A percentile compares a stretch with the other conserved stretches of the same genome.
Conservation (phyloP, 2,797 vertebrate species). For the Mormyrus hasselquistii region DNA sequence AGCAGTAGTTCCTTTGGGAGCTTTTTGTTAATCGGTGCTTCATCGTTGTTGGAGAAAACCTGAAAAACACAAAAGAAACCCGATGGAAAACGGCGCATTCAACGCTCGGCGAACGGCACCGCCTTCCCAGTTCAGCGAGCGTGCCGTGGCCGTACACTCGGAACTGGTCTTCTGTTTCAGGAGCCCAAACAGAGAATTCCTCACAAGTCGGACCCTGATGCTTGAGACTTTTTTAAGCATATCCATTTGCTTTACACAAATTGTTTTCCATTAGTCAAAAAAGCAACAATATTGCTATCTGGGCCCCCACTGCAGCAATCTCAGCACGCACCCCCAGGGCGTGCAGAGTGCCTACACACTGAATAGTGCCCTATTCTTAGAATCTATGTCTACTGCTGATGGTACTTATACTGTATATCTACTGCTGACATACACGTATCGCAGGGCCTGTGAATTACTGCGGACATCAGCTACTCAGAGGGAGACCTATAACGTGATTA, state of each 20-base stretch:
- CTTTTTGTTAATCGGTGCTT: constrained; percentile 94
- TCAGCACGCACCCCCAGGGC: neutral
- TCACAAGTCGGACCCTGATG: neutral
- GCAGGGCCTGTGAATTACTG: neutral
- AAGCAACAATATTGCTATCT: neutral
- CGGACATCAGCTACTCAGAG: neutral
- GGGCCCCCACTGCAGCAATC: neutral
- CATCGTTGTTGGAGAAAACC: constrained; percentile 93
- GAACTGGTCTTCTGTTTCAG: neutral
- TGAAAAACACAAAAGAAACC: constrained; percentile 42
- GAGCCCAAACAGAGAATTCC: neutral
- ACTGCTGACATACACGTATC: neutral
- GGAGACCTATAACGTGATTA: neutral
- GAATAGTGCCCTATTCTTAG: neutral
- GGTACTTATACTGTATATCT: neutral
- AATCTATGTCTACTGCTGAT: neutral
- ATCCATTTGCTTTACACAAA: neutral
- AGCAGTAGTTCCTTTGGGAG: constrained; percentile 94
- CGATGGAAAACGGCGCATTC: neutral
- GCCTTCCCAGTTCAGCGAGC: neutral
- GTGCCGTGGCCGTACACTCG: neutral
- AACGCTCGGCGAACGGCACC: neutral
- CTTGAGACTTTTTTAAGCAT: neutral
- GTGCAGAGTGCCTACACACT: neutral
- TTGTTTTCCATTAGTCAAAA: neutral